Conservation (phyloP, 2,888 invertebrate species). For the Euclidia mi region DNA sequence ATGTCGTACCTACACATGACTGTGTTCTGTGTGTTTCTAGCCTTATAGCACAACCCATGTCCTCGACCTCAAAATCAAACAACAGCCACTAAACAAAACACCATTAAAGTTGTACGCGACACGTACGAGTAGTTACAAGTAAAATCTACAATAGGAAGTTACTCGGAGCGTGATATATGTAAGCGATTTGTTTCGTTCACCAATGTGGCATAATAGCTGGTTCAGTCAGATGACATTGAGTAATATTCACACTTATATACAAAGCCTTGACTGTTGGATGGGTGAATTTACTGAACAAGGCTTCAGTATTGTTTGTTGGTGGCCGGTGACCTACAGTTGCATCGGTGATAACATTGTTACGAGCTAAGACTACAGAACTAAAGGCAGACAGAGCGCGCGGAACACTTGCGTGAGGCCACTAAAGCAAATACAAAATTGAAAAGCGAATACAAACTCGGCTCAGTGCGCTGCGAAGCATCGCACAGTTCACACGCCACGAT, state of each 20-base stretch:
- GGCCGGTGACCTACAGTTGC: constrained; percentile 53
- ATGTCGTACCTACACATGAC: too few species aligned
- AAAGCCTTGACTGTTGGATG: constrained; percentile 70
- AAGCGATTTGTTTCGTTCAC: constrained; percentile 57
- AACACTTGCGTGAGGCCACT: too few species aligned
- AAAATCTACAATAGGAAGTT: constrained; percentile 49
- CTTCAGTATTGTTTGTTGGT: constrained; percentile 59
- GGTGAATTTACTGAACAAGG: constrained; percentile 63
- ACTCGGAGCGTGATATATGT: constrained; percentile 42
- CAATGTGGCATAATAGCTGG: constrained; percentile 69
- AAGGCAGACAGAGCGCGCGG: too few species aligned
- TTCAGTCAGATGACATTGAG: constrained; percentile 71
- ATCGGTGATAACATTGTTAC: constrained; percentile 71
- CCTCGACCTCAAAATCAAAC: constrained; percentile 45
- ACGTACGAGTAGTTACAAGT: constrained; percentile 34
- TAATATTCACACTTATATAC: constrained; percentile 63
- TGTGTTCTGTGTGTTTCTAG: too few species aligned
- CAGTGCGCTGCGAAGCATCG: too few species aligned
- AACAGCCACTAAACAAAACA: not conserved
- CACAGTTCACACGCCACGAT: too few species aligned
- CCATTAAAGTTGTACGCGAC: constrained; percentile 27
- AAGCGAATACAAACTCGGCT: too few species aligned
- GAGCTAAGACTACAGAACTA: too few species aligned
- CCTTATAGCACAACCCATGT: not conserved
- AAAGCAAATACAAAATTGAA: too few species aligned